Conservation (phyloP, 2,888 invertebrate genomes). For the Hirtodrosophila cameraria region DNA sequence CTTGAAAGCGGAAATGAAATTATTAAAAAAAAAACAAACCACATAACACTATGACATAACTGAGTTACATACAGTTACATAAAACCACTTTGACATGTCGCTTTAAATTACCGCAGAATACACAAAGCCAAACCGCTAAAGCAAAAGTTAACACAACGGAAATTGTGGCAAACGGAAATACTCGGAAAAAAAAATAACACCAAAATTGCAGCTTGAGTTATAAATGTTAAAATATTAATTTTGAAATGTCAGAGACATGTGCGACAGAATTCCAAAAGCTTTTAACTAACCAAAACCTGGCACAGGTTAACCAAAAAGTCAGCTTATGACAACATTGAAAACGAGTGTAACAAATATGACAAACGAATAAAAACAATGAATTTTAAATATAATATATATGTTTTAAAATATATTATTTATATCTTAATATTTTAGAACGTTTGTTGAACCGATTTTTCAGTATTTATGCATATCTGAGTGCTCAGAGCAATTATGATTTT, state of each 20-base stretch:
- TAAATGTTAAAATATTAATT: slow-evolving; percentile 27
- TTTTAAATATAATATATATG: neutral
- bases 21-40: neutral
- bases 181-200: neutral
- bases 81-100: slow-evolving; percentile 3
- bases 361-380: too few relatives aligned
- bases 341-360: slow-evolving; percentile 10
- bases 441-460: slow-evolving; percentile 15
- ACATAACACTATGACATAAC: neutral
- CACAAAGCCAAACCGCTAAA: slow-evolving; percentile 8
- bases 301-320: slow-evolving; percentile 26
- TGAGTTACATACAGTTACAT: neutral
- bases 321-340: neutral
- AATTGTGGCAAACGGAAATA: neutral
- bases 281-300: slow-evolving; percentile 35
- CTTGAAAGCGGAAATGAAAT: neutral
- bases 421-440: slow-evolving; percentile 1
- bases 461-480: slow-evolving; percentile 13
- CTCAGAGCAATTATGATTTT: too few relatives aligned
- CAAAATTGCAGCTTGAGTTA: neutral
- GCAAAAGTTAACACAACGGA: slow-evolving; percentile 15
- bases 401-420: neutral
- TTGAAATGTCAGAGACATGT: slow-evolving; percentile 46
- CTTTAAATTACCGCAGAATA: slow-evolving; percentile 1
- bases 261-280: slow-evolving; percentile 13